phyloP scores from a whole-genome alignment of 1,140 invertebrate species.

The Trichogramma pretiosum region DNA sequence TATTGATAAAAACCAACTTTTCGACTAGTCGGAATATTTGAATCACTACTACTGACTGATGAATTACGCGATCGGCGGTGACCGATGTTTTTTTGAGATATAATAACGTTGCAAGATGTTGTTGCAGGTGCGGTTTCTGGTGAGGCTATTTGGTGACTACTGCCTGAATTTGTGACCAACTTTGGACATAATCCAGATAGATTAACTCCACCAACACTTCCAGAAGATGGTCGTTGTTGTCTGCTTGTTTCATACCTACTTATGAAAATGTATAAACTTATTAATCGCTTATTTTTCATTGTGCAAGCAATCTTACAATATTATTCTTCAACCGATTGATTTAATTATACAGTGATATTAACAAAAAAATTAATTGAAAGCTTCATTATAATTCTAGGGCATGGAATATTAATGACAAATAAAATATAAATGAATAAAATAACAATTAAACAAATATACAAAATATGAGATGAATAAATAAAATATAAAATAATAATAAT shows the following conservation, averaged over 20 bases:
- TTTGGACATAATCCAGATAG: slow-evolving; percentile 42
- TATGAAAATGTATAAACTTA: too few species aligned
- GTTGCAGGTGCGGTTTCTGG: slow-evolving; percentile 31
- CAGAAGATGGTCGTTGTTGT: slow-evolving; percentile 39
- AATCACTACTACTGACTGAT: slow-evolving; percentile 26
- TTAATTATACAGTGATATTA: too few species aligned
- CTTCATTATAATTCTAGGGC: too few species aligned
- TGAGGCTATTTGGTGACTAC: slow-evolving; percentile 41
- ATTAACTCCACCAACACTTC: slow-evolving; percentile 31
- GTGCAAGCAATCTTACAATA: too few species aligned
- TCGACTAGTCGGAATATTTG: slow-evolving; percentile 30
- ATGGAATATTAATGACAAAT: too few species aligned
- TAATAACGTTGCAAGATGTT: slow-evolving; percentile 34
- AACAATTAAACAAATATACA: too few species aligned
- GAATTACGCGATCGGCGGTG: slow-evolving; percentile 37
- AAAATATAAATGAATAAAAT: too few species aligned
- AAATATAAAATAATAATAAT: slow-evolving; percentile 26
- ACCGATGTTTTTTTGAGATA: slow-evolving; percentile 33
- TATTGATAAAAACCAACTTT: slow-evolving; percentile 28
- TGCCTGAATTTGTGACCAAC: slow-evolving; percentile 36
- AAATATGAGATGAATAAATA: too few species aligned
- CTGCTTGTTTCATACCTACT: slow-evolving; percentile 45
- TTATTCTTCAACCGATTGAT: too few species aligned
- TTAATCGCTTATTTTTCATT: too few species aligned
- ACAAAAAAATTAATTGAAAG: too few species aligned